Percentiles rank a stretch among this genome's conserved stretches.
These are phyloP conservation scores for Trematomus bernacchii DNA, from an alignment of 2,797 vertebrate species.

Conservation along the genomic window DNA sequence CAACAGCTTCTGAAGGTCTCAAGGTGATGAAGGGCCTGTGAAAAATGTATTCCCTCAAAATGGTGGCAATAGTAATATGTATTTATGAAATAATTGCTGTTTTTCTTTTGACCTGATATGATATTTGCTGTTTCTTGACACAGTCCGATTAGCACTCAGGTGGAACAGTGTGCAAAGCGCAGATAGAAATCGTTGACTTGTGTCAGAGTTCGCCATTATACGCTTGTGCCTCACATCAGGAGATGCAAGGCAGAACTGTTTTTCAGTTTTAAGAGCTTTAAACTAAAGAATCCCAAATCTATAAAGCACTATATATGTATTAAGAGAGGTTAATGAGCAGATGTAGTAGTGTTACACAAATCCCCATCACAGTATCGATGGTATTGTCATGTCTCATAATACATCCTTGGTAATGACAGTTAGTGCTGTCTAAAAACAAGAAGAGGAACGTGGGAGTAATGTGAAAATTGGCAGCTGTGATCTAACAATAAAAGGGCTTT, in stretches of 20 bases:
- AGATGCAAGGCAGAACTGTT: constrained; percentile 5
- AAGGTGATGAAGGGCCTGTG: constrained; percentile 31
- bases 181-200: too few species aligned
- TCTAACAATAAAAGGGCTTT: not conserved
- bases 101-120: constrained; percentile 33
- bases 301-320: constrained; percentile 46
- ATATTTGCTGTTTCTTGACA: constrained; percentile 26
- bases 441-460: constrained; percentile 13
- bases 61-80: constrained; percentile 20
- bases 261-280: constrained; percentile 28
- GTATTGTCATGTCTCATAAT: constrained; percentile 33
- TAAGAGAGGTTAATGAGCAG: constrained; percentile 53
- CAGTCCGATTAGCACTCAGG: constrained; percentile 25
- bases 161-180: too few species aligned
- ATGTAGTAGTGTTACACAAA: constrained; percentile 29
- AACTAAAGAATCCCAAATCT: constrained; percentile 37
- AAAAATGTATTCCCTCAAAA: constrained; percentile 25
- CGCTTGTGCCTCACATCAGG: constrained; percentile 10
- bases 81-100: constrained; percentile 34
- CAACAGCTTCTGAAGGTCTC: constrained; percentile 44
- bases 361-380: constrained; percentile 32
- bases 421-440: constrained; percentile 24
- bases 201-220: too few species aligned
- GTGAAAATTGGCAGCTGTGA: constrained; percentile 7
- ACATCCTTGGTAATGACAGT: constrained; percentile 27